phyloP scores from a whole-genome alignment of 30 jellyfish, hydroid and myxozoan genomes.

The Sanderia malayensis region DNA sequence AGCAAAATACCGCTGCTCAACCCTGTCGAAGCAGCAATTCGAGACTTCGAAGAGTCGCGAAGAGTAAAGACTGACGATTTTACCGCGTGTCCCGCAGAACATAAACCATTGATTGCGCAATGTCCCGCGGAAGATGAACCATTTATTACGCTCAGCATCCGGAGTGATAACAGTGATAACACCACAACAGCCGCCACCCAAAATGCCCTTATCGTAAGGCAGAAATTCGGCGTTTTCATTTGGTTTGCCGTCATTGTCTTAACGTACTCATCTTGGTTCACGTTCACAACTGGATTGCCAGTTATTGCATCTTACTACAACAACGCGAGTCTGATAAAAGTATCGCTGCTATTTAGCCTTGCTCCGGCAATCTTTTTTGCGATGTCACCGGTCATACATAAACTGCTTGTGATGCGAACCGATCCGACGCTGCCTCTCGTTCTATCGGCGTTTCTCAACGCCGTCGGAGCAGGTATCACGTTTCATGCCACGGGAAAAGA shows the following conservation, averaged over 20 bases:
- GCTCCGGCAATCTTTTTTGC: constrained; percentile 5
- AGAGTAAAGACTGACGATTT: too few species aligned
- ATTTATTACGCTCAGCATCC: too few species aligned
- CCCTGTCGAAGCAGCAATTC: constrained; percentile 55
- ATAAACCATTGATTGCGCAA: too few species aligned
- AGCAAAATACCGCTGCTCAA: constrained; percentile 59
- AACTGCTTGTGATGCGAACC: neutral
- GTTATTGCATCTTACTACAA: constrained; percentile 21
- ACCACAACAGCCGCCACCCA: too few species aligned
- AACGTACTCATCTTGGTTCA: constrained; percentile 34
- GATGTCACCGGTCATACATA: constrained; percentile 8
- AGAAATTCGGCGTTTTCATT: constrained; percentile 8
- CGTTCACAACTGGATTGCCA: constrained; percentile 23
- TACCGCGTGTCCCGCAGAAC: too few species aligned
- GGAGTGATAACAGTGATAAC: too few species aligned
- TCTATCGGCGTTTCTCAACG: constrained; percentile 50
- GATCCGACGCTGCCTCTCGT: constrained; percentile 12
- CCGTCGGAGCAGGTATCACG: constrained; percentile 50
- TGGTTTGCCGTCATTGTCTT: constrained; percentile 26
- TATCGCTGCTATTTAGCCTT: neutral
- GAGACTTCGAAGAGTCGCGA: neutral
- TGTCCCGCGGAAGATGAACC: too few species aligned
- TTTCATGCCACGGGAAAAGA: constrained; percentile 42
- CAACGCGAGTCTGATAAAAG: neutral
- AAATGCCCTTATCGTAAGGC: constrained; percentile 22